Conservation (phyloP, 1,140 invertebrate species). For the Brachionus rubens region DNA sequence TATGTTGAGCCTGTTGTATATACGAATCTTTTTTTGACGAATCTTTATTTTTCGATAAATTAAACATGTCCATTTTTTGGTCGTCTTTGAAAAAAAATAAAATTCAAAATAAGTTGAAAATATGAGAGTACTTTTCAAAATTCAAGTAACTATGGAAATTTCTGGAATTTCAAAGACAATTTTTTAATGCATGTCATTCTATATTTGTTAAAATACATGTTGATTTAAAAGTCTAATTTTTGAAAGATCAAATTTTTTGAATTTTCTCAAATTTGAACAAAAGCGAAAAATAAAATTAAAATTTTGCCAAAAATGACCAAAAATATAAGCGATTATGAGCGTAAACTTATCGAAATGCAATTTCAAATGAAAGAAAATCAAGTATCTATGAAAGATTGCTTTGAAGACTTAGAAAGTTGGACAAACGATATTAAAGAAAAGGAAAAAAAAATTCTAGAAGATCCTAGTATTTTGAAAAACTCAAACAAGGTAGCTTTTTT, state of each 20-base stretch:
- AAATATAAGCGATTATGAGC: conserved; percentile 11
- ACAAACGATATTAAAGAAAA: conserved; percentile 77
- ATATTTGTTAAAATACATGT: neutral
- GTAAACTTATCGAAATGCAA: conserved; percentile 49
- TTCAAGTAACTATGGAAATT: conserved; percentile 31
- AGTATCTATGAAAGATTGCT: conserved; percentile 69
- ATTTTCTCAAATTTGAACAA: too few species aligned
- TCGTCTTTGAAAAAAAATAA: neutral
- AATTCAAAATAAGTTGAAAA: neutral
- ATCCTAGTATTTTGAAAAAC: neutral
- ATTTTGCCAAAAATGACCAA: conserved; percentile 5
- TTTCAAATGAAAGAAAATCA: conserved; percentile 65
- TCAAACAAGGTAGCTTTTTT: conserved; percentile 47
- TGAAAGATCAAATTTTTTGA: too few species aligned
- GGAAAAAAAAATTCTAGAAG: conserved; percentile 65
- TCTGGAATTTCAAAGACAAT: conserved; percentile 25
- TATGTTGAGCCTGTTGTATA: conserved; percentile 18
- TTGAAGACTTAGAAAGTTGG: conserved; percentile 76
- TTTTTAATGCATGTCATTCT: neutral
- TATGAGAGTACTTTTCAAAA: neutral
- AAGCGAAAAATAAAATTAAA: too few species aligned
- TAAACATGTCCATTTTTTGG: conserved; percentile 1
- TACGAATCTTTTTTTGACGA: conserved; percentile 22
- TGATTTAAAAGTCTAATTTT: too few species aligned
- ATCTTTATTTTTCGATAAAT: neutral